phyloP scores from a whole-genome alignment of 2,888 invertebrate species.

The Macaria liturata region DNA sequence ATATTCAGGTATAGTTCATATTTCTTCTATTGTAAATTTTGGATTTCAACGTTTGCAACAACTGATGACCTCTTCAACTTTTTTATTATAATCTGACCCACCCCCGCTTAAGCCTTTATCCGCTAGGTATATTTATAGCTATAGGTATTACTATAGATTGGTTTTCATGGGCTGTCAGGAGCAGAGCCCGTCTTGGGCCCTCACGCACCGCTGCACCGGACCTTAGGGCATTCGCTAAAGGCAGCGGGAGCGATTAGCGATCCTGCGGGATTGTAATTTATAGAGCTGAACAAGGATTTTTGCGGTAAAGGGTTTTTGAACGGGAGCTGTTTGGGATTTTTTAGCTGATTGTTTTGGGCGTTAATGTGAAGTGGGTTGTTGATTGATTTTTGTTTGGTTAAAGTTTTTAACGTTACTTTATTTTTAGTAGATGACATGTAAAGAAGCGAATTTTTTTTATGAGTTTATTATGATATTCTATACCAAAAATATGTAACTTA shows the following conservation, averaged over 20 bases:
- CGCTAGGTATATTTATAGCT: constrained; percentile 28
- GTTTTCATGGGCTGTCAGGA: constrained; percentile 71
- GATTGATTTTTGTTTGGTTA: no score
- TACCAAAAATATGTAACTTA: no score
- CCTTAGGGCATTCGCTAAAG: constrained; percentile 39
- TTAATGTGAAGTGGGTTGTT: no score
- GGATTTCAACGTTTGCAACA: no score
- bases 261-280: constrained; percentile 23
- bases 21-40: no score
- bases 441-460: no score
- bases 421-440: no score
- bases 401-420: no score
- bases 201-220: constrained; percentile 66
- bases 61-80: no score
- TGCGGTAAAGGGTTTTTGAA: constrained; percentile 24
- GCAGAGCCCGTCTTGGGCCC: constrained; percentile 61
- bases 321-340: constrained; percentile 13
- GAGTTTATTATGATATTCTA: no score
- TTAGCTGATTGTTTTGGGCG: background rate
- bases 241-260: constrained; percentile 42
- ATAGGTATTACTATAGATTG: constrained; percentile 67
- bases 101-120: constrained; percentile 25
- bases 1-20: no score
- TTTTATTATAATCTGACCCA: no score
- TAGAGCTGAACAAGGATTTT: constrained; percentile 25